phyloP scores from a whole-genome alignment of 2,888 invertebrate species.

The Pseudeuparius sepicola region DNA sequence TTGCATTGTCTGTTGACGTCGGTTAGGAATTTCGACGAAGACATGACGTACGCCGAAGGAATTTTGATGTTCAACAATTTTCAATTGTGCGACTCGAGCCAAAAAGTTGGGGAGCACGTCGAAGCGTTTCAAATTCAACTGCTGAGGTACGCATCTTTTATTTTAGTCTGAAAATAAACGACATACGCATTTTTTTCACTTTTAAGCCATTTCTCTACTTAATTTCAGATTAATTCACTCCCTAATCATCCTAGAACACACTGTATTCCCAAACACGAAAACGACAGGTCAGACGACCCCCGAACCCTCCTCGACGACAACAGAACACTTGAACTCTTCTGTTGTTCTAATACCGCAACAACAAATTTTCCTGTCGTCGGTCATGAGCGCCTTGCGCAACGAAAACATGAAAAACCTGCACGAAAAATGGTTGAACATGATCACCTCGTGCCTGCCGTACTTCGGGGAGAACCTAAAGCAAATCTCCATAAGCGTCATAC shows the following conservation, averaged over 20 bases:
- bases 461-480: slow-evolving; percentile 67
- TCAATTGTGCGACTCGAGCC: slow-evolving; percentile 44
- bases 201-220: too few species aligned
- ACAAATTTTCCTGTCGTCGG: slow-evolving; percentile 71
- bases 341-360: slow-evolving; percentile 65
- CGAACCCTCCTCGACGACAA: slow-evolving; percentile 26
- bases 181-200: too few species aligned
- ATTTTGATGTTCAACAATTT: slow-evolving; percentile 65
- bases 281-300: slow-evolving; percentile 20
- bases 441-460: slow-evolving; percentile 71
- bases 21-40: slow-evolving; percentile 51
- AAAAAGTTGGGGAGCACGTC: slow-evolving; percentile 50
- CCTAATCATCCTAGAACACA: slow-evolving; percentile 65
- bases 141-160: slow-evolving; percentile 39
- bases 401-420: slow-evolving; percentile 63
- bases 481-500: slow-evolving; percentile 66
- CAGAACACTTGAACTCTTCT: slow-evolving; percentile 46
- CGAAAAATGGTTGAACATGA: slow-evolving; percentile 72
- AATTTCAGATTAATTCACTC: slow-evolving; percentile 53
- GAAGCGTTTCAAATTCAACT: slow-evolving; percentile 61
- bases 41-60: slow-evolving; percentile 60
- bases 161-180: background rate
- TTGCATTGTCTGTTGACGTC: slow-evolving; percentile 72
- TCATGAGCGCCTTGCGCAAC: slow-evolving; percentile 64
- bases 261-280: slow-evolving; percentile 40